These are phyloP conservation scores for Myocastor coypus DNA, from an alignment of 2,113 vertebrate genomes.

Conservation along the genomic window DNA sequence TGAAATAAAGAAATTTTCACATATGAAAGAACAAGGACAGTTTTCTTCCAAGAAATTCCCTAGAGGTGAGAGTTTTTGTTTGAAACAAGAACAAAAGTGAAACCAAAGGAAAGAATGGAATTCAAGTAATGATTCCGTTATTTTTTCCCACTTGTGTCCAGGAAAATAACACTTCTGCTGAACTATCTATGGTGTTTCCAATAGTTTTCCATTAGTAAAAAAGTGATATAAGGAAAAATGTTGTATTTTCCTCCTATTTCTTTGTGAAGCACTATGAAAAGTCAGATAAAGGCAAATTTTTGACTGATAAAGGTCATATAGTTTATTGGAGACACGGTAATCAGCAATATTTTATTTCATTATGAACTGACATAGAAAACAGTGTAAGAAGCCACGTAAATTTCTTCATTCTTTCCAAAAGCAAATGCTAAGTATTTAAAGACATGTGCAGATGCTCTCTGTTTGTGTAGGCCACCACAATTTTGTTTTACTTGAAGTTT, in stretches of 20 bases:
- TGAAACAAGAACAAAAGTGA: background rate
- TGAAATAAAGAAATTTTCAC: background rate
- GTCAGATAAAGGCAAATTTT: slow-evolving; percentile 6
- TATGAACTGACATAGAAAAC: background rate
- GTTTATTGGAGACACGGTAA: background rate
- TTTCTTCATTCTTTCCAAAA: background rate
- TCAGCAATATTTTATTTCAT: background rate
- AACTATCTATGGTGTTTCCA: background rate
- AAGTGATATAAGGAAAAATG: background rate
- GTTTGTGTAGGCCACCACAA: background rate
- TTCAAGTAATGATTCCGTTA: background rate
- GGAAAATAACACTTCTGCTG: background rate
- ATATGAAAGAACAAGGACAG: background rate
- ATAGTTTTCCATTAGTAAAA: slow-evolving; percentile 21
- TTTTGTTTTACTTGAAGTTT: slow-evolving; percentile 10
- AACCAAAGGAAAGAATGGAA: background rate
- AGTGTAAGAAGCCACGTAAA: background rate
- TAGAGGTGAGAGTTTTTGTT: background rate
- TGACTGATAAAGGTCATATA: background rate
- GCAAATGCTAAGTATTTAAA: background rate
- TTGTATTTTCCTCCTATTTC: background rate
- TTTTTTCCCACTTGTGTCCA: background rate
- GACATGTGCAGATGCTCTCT: background rate
- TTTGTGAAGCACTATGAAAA: slow-evolving; percentile 34
- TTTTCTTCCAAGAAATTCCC: background rate